phyloP scores from a whole-genome alignment of 1,140 invertebrate species.

The Drosophila kikkawai region DNA sequence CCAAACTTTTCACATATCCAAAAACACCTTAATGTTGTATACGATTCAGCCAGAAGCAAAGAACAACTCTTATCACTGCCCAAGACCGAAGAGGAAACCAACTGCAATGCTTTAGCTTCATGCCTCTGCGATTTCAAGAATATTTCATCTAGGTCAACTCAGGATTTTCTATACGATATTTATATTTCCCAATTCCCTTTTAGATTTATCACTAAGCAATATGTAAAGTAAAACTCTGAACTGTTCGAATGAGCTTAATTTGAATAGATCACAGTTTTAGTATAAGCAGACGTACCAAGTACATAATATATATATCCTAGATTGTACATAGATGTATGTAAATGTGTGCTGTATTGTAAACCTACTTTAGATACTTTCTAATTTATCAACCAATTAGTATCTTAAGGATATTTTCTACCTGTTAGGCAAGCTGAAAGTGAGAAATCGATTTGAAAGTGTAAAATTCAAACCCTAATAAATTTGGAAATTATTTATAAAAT shows the following conservation, averaged over 20 bases:
- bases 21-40: constrained; percentile 1
- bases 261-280: constrained; percentile 54
- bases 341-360: constrained; percentile 58
- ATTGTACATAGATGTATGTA: constrained; percentile 54
- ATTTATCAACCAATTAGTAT: constrained; percentile 46
- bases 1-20: constrained; percentile 9
- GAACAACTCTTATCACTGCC: constrained; percentile 32
- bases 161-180: constrained; percentile 60
- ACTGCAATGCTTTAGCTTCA: constrained; percentile 13
- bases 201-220: constrained; percentile 58
- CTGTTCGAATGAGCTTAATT: constrained; percentile 14
- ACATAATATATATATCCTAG: constrained; percentile 19
- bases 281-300: constrained; percentile 70
- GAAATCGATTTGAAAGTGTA: constrained; percentile 48
- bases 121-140: neutral
- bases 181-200: constrained; percentile 12
- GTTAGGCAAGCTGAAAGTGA: constrained; percentile 35
- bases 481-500: constrained; percentile 68
- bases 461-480: constrained; percentile 53
- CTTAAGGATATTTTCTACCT: constrained; percentile 64
- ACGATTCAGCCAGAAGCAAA: constrained; percentile 3
- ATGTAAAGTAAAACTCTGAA: constrained; percentile 52
- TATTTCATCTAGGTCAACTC: constrained; percentile 57
- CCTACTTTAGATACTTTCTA: constrained; percentile 54
- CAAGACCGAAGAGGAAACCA: constrained; percentile 1